Evolutionary conservation across 2,113 vertebrate species (phyloP), one percentile per base, ranked within the genome.

Genomic region (Cyphotilapia sp.): DNA sequence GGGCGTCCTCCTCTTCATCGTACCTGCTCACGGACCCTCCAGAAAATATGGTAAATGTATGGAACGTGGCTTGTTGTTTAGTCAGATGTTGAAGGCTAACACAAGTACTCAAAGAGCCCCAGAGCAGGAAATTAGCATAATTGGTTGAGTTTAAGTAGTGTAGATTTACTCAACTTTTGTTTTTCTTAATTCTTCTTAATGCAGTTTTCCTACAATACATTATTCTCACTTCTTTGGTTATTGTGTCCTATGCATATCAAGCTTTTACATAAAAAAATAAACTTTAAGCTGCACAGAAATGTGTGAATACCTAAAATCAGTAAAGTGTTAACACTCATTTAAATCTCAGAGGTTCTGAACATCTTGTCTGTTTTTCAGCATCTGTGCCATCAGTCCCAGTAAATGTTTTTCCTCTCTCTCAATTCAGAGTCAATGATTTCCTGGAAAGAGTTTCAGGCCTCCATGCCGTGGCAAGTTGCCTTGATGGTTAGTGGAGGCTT

Each of bases 401-500:
- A 71, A 71, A n/a, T 38, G 27, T 49, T 14, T 24, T 3, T 17
- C 31, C 11, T 83, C 22, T 81, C 11, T 83, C 22, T 81, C 31
- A 5, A 4, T 17, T 13, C 87, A 96, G 95, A 96, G 87, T 9
- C 94, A 7, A 91, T 96, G 94, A 98, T 99, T 89, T 97, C 97
- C 84, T 99, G 98, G 98, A 97, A 97, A 90, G 98, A 99, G 89
- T 99, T 99, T 94, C 97, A 99, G 95, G 93, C 96, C 78, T 97
- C 97, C 82, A 98, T 99, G 98, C 98, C 98, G 8, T 99, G 98
- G 98, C 97, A 97, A 88, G 98, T 99, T 90, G 96, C 95, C 83
- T 95, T 99, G 88, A 97, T 99, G 51, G 98, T 99, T 66, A 97
- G 98, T 80, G 98, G 98, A 3, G 98, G 98, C 10, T 99, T 99